phyloP scores from a whole-genome alignment of 2,888 invertebrate genomes.

The Tineola bisselliella region DNA sequence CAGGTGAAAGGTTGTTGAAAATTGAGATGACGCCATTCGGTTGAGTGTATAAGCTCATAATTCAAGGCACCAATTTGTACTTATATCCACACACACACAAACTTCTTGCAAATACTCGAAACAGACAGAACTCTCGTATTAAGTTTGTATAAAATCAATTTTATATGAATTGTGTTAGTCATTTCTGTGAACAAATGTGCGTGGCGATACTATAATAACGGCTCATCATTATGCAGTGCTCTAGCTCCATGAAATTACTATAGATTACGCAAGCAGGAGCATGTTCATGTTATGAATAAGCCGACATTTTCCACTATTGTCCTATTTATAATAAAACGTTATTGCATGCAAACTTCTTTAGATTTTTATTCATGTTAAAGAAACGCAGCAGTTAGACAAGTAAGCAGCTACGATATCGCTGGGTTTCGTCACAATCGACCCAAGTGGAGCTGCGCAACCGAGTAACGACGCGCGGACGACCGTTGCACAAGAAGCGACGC shows the following conservation, averaged over 20 bases:
- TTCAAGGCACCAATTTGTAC: neutral
- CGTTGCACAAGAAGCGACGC: slow-evolving; percentile 50
- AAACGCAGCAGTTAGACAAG: slow-evolving; percentile 11
- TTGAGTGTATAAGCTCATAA: neutral
- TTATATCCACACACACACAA: too few species aligned
- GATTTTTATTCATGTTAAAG: neutral
- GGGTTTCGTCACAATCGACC: slow-evolving; percentile 55
- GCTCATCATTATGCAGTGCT: slow-evolving; percentile 25
- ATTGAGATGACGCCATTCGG: slow-evolving; percentile 5
- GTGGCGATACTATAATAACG: slow-evolving; percentile 21
- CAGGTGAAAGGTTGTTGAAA: slow-evolving; percentile 4
- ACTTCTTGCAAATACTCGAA: too few species aligned
- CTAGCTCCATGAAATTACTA: slow-evolving; percentile 28
- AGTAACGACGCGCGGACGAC: slow-evolving; percentile 21
- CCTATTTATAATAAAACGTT: too few species aligned
- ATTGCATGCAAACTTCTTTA: neutral
- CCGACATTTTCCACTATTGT: neutral
- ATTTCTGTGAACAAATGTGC: neutral
- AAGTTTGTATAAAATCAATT: neutral
- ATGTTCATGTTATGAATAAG: neutral
- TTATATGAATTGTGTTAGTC: neutral
- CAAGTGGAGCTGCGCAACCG: slow-evolving; percentile 57
- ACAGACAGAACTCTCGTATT: neutral
- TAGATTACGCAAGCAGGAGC: slow-evolving; percentile 29
- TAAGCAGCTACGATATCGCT: slow-evolving; percentile 40